phyloP scores from a whole-genome alignment of 2,797 vertebrate species.

The Emydoidea blandingii region DNA sequence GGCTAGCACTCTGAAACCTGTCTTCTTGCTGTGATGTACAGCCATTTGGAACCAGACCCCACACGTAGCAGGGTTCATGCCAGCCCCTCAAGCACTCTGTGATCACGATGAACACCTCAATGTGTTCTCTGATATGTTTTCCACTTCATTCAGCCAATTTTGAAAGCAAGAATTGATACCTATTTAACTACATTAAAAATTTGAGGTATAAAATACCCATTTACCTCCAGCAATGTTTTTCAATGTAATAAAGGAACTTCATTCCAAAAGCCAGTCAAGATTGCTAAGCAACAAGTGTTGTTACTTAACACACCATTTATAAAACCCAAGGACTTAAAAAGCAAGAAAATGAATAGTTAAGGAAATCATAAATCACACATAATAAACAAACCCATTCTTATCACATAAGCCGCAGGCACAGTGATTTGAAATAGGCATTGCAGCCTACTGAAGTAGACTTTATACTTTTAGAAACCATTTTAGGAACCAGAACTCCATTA shows the following conservation, averaged over 20 bases:
- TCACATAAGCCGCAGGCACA: not conserved
- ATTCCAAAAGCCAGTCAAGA: not conserved
- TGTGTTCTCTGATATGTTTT: not conserved
- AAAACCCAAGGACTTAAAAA: not conserved
- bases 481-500: not conserved
- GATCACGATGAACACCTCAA: not conserved
- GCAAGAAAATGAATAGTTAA: not conserved
- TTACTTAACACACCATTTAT: not conserved
- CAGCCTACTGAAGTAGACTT: not conserved
- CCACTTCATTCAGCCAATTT: not conserved
- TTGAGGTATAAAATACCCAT: not conserved
- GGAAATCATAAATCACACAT: not conserved
- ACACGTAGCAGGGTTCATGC: not conserved
- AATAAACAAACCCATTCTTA: not conserved
- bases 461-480: not conserved
- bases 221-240: not conserved
- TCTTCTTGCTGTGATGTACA: not conserved
- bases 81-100: not conserved
- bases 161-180: not conserved
- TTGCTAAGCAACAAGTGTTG: not conserved
- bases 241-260: not conserved
- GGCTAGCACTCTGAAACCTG: too few relatives aligned
- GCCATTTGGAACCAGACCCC: not conserved
- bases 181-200: not conserved
- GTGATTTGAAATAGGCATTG: not conserved